Base-by-base conservation (phyloP, 92 coral and sea anemone genomes). In the Actinostola sp. region DNA sequence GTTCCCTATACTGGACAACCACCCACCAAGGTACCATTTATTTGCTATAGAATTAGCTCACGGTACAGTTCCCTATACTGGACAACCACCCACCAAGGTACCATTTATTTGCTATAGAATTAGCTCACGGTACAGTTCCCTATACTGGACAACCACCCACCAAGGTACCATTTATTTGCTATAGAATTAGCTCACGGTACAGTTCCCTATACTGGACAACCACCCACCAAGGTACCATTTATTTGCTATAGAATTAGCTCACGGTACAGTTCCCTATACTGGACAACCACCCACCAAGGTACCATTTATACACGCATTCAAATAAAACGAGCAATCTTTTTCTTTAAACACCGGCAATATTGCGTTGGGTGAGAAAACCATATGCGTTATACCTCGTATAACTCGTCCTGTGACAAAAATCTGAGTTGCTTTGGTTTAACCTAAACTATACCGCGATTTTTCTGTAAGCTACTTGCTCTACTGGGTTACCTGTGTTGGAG, bases 1-100 rank as follows among this genome's bases (percentile, higher is more conserved):
- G 92, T 82, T 4, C 99, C 99, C 23, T 95, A 92, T 64, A 73
- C 76, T 29, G 93, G 89, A 25, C 72, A 92, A 79, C 54, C 89
- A 10, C 95, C 99, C 24, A 92, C 95, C 45, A 84, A 95, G 89
- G 99, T 95, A 61, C n/a, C n/a, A n/a, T n/a, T n/a, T n/a, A n/a
- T n/a, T 89, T 34, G 92, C 93, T 31, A 92, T 93, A n/a, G 93
- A 93, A 59, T 84, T 93, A 24, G 98, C 91, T 1, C 87, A 86
- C 23, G 96, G 98, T 24, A 71, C 66, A 9, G 90, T 83, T 8
- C 98, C 98, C 27, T 93, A 90, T 65, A 70, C 72, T 23, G 92
- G 88, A n/a, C 67, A 91, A 82, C 45, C 87, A 10, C 93, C 98
- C 28, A 90, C 93, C 33, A 82, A 93, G 87, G 98, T 93, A 61